These are phyloP conservation scores for Tyrophagus putrescentiae DNA, from an alignment of 1,140 invertebrate species.

Conservation along the genomic window DNA sequence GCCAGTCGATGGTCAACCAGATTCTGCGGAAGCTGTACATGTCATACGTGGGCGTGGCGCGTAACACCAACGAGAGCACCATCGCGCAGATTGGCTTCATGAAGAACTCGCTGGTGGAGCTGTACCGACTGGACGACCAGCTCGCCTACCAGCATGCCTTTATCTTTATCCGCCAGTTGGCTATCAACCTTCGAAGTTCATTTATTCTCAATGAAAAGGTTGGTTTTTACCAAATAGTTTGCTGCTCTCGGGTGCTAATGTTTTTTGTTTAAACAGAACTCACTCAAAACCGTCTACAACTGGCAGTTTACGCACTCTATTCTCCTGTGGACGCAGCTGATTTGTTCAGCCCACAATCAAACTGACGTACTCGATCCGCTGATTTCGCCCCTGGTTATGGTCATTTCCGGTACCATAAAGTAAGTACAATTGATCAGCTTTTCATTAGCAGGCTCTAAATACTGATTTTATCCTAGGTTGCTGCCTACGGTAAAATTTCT, in stretches of 20 bases:
- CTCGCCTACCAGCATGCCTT: conserved; percentile 81
- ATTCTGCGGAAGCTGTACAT: conserved; percentile 58
- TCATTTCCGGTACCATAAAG: conserved; percentile 42
- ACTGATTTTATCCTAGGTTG: conserved; percentile 42
- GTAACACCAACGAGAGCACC: conserved; percentile 73
- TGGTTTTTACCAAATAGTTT: conserved; percentile 30
- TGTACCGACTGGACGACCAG: conserved; percentile 64
- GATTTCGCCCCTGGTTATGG: conserved; percentile 81
- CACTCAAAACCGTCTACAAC: conserved; percentile 84
- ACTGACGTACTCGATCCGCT: conserved; percentile 61
- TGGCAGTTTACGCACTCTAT: conserved; percentile 94
- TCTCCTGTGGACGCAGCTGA: conserved; percentile 67
- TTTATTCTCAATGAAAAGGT: conserved; percentile 71
- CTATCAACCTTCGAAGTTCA: conserved; percentile 88
- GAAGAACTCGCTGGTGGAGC: conserved; percentile 76
- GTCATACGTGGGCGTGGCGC: conserved; percentile 78
- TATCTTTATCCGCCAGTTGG: conserved; percentile 85
- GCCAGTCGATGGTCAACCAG: conserved; percentile 24
- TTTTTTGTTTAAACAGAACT: conserved; percentile 44
- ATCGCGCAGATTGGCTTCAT: conserved; percentile 90
- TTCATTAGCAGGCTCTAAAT: conserved; percentile 8
- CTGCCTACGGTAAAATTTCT: conserved; percentile 79
- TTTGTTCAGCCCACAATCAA: conserved; percentile 44
- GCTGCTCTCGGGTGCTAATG: conserved; percentile 29
- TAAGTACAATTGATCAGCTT: conserved; percentile 26